Base-by-base conservation (phyloP, 2,888 invertebrate species). In the Podotricha telesiphe region DNA sequence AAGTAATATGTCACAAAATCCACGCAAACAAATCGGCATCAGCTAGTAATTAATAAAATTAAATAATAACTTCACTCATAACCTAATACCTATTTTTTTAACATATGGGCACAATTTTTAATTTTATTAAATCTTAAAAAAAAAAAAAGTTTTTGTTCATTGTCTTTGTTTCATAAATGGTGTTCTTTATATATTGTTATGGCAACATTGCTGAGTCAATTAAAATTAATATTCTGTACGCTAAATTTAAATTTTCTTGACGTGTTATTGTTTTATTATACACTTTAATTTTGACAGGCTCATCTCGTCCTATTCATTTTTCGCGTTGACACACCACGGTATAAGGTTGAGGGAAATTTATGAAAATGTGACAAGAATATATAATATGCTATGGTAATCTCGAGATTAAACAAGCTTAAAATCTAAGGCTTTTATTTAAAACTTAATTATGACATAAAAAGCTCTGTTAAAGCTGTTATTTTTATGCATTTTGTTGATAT, bases 351-450 rank as follows among this genome's bases (percentile, higher is more conserved):
- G 69, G 82, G 80, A 73, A 82, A 86, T 85, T 86, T 86, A 86
- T 85, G 84, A 83, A 87, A 86, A 84, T 80, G 78, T 77, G 74
- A 83, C 86, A 85, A 84, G 86, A 82, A 79, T 72, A 69, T 58
- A 22, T 85, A 88, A 86, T 88, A 77, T 80, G 78, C 79, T 76
- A 67, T 62, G 76, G 72, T 68, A 74, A 69, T 63, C 71, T 67
- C 70, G 72, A 61, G 74, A 65, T 69, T 68, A 67, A 73, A 15
- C 22, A 22, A 10, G 42, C 22, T 58, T 40, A 10, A 77, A 78
- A 82, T 78, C 73, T 70, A 66, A 45, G 37, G 34, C 65, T 72
- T 73, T 74, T 76, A 77, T 47, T 28, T 61, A 47, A 53, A 50
- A 40, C 11, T 47, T 47, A 45, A 59, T 53, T 17, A 10, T 40